These are phyloP conservation scores for Hyles lineata DNA, from an alignment of 2,888 invertebrate genomes.

Conservation along the genomic window DNA sequence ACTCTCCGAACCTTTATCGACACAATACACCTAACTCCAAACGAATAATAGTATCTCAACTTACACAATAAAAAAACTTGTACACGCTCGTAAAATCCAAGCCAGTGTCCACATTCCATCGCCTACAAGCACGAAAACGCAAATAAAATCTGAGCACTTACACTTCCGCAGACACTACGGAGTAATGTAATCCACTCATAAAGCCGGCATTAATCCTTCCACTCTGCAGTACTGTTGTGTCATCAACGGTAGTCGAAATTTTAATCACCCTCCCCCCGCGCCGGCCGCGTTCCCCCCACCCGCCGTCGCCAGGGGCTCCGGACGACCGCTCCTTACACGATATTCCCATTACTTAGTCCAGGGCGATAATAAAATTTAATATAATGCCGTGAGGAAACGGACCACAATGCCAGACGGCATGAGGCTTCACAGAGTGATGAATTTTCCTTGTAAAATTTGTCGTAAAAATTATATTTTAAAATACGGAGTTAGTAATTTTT, in stretches of 20 bases:
- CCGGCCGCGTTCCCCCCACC: slow-evolving; percentile 40
- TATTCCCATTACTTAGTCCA: slow-evolving; percentile 86
- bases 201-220: slow-evolving; percentile 80
- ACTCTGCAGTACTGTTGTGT: slow-evolving; percentile 77
- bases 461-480: background rate
- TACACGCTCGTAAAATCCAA: slow-evolving; percentile 29
- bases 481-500: background rate
- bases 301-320: slow-evolving; percentile 70
- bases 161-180: slow-evolving; percentile 59
- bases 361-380: slow-evolving; percentile 85
- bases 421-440: slow-evolving; percentile 35
- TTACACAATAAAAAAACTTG: background rate
- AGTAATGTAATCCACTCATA: slow-evolving; percentile 81
- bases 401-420: slow-evolving; percentile 67
- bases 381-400: slow-evolving; percentile 79
- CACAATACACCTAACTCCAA: background rate
- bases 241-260: slow-evolving; percentile 83
- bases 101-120: slow-evolving; percentile 36
- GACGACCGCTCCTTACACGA: slow-evolving; percentile 84
- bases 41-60: background rate
- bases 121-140: slow-evolving; percentile 33
- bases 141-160: slow-evolving; percentile 68
- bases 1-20: too few species aligned
- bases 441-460: slow-evolving; percentile 4
- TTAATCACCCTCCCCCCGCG: slow-evolving; percentile 73